phyloP scores from a whole-genome alignment of 1,140 invertebrate species.

The Charaxes varanes region DNA sequence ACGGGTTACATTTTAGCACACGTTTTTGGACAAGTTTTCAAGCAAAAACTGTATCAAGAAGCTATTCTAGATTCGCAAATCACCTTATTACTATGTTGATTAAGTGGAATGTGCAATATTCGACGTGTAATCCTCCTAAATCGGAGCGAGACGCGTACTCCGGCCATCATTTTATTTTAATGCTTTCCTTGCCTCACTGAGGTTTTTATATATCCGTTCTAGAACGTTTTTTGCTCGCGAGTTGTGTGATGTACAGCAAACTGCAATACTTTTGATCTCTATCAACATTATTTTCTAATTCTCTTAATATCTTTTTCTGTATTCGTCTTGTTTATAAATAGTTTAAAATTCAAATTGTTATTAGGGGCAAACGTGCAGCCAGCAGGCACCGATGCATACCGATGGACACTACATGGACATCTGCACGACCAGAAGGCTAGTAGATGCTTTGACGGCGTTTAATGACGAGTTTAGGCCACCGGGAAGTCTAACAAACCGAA shows the following conservation, averaged over 20 bases:
- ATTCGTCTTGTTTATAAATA: too few species aligned
- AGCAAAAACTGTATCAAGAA: slow-evolving; percentile 26
- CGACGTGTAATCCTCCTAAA: slow-evolving; percentile 22
- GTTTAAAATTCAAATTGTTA: too few species aligned
- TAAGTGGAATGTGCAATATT: slow-evolving; percentile 22
- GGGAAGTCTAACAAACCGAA: too few species aligned
- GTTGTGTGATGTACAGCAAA: not conserved
- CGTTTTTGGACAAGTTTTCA: slow-evolving; percentile 3
- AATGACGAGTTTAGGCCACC: too few species aligned
- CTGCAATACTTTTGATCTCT: slow-evolving; percentile 4
- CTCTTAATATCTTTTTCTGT: too few species aligned
- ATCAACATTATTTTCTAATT: too few species aligned
- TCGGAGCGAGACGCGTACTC: slow-evolving; percentile 18
- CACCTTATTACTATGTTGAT: slow-evolving; percentile 32
- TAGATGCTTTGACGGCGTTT: too few species aligned
- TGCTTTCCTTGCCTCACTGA: slow-evolving; percentile 12
- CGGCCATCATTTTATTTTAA: slow-evolving; percentile 22
- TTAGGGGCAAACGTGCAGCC: too few species aligned
- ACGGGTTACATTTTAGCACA: not conserved
- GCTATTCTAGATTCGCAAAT: slow-evolving; percentile 7
- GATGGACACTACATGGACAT: too few species aligned
- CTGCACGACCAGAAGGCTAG: too few species aligned
- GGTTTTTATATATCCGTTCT: slow-evolving; percentile 11
- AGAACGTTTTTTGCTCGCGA: slow-evolving; percentile 6
- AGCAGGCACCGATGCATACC: too few species aligned